These are phyloP conservation scores for Scolopax bukidnonensis DNA, from an alignment of 2,797 vertebrate genomes.

Conservation along the genomic window DNA sequence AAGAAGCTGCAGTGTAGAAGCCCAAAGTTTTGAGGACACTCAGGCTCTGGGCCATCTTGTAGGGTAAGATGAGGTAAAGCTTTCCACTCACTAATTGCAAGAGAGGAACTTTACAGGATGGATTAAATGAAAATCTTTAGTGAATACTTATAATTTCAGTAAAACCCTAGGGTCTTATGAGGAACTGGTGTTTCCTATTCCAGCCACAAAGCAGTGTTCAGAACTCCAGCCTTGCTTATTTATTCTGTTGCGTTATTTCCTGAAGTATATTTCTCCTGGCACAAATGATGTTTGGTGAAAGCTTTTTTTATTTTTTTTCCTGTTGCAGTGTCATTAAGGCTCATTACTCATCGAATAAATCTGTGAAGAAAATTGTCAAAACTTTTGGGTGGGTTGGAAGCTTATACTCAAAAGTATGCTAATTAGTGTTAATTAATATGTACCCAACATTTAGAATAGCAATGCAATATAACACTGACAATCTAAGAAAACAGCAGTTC, in stretches of 20 bases:
- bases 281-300: conserved; percentile 1
- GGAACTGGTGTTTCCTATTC: neutral
- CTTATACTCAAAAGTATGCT: neutral
- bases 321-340: neutral
- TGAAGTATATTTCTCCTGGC: conserved; percentile 7
- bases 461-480: neutral
- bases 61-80: conserved; percentile 21
- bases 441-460: neutral
- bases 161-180: neutral
- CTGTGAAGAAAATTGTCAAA: neutral
- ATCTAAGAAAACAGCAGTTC: neutral
- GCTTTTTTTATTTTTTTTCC: neutral
- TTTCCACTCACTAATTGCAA: conserved; percentile 1
- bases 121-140: conserved; percentile 24
- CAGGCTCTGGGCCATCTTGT: neutral
- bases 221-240: neutral
- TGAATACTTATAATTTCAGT: neutral
- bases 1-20: neutral
- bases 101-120: neutral
- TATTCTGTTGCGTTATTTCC: neutral
- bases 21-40: neutral
- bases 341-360: neutral
- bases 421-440: neutral
- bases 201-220: neutral
- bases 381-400: neutral